A percentile compares a stretch with the other conserved stretches of the same genome.
Conservation (phyloP, 2,888 invertebrate genomes). For the Heliconius cydno region DNA sequence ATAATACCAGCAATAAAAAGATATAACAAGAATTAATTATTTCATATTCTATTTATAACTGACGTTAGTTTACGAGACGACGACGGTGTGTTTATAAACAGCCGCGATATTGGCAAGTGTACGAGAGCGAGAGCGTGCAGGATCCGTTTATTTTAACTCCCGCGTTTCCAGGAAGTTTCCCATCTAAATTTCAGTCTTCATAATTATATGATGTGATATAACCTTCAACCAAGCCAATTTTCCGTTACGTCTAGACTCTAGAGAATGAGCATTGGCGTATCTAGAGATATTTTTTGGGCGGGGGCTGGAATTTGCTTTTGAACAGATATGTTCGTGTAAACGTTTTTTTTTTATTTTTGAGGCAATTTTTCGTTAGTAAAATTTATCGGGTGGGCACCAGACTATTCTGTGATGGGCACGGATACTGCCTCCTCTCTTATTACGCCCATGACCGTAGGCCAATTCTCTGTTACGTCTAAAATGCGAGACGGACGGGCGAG, state of each 20-base stretch:
- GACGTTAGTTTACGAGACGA: conserved; percentile 47
- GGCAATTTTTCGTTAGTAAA: too few relatives aligned
- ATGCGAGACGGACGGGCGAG: conserved; percentile 59
- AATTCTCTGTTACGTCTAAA: conserved; percentile 61
- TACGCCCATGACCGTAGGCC: conserved; percentile 46
- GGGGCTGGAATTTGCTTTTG: too few relatives aligned
- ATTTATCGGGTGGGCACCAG: too few relatives aligned
- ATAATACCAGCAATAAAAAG: conserved; percentile 20
- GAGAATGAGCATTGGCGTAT: conserved; percentile 44
- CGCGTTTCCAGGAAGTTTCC: conserved; percentile 66
- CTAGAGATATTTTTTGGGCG: too few relatives aligned
- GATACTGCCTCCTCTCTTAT: too few relatives aligned
- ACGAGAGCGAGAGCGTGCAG: conserved; percentile 60
- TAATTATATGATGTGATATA: conserved; percentile 62
- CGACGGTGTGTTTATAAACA: conserved; percentile 60
- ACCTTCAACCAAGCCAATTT: conserved; percentile 74
- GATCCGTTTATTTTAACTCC: conserved; percentile 58
- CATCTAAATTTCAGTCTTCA: conserved; percentile 57
- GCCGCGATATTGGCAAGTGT: conserved; percentile 58
- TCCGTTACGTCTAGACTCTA: conserved; percentile 64
- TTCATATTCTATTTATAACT: conserved; percentile 41
- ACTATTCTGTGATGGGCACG: too few relatives aligned
- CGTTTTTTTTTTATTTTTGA: too few relatives aligned
- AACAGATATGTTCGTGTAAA: too few relatives aligned
- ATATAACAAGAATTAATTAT: conserved; percentile 34